Percentiles rank a stretch among this genome's conserved stretches.
Conservation (phyloP, 2,113 vertebrate species). For the Holacanthus passer region DNA sequence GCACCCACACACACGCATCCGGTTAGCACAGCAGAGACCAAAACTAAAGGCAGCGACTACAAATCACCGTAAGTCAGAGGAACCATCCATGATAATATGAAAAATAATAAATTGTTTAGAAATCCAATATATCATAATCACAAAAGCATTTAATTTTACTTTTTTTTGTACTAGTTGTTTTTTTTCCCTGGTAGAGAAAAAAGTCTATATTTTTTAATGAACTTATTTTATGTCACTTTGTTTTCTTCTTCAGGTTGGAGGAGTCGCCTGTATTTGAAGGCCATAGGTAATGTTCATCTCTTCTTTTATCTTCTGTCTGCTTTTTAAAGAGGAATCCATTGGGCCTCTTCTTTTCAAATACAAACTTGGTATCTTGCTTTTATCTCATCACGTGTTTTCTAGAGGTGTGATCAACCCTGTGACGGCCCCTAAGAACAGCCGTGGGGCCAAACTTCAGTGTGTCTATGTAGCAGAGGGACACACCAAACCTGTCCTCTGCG, state of each 20-base stretch:
- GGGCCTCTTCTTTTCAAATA: neutral
- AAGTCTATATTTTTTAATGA: neutral
- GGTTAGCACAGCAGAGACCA: slow-evolving; percentile 35
- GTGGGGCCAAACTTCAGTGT: slow-evolving; percentile 87
- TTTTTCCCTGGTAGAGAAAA: neutral
- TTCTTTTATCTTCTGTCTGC: neutral
- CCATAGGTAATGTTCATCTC: slow-evolving; percentile 61
- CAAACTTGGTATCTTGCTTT: neutral
- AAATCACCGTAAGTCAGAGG: slow-evolving; percentile 57
- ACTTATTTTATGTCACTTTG: neutral
- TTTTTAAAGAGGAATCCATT: neutral
- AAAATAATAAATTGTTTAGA: no score
- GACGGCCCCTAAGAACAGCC: slow-evolving; percentile 82
- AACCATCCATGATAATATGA: no score
- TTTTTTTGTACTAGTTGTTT: neutral
- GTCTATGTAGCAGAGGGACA: slow-evolving; percentile 94
- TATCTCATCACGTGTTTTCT: neutral
- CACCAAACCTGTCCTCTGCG: slow-evolving; percentile 93
- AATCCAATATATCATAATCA: no score
- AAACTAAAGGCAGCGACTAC: slow-evolving; percentile 55
- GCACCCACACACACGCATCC: slow-evolving; percentile 20
- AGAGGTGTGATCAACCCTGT: slow-evolving; percentile 95
- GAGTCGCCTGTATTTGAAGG: slow-evolving; percentile 64
- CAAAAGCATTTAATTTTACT: neutral
- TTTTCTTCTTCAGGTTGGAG: slow-evolving; percentile 60